phyloP scores from a whole-genome alignment of 2,797 vertebrate genomes.

The Mormyrus hasselquistii region DNA sequence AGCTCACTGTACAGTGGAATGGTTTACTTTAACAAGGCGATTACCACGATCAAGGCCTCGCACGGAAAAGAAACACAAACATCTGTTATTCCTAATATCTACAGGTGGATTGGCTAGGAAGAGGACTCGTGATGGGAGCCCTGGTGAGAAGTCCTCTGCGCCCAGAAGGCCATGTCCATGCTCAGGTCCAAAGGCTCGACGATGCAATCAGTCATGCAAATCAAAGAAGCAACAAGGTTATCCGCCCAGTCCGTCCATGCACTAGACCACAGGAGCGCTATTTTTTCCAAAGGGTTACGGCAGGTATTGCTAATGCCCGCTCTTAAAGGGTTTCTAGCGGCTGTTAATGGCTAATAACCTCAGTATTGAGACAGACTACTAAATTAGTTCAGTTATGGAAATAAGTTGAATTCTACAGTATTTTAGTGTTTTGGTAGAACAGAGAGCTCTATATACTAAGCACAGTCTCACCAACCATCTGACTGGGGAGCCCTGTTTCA shows the following conservation, averaged over 20 bases:
- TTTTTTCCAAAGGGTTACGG: not conserved
- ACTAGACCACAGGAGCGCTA: not conserved
- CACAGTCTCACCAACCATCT: not conserved
- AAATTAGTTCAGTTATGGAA: constrained; percentile 12
- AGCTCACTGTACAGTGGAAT: constrained; percentile 2
- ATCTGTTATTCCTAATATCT: not conserved
- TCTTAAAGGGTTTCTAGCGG: not conserved
- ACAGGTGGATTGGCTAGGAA: not conserved
- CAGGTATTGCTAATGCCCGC: not conserved
- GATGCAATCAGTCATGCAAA: constrained; percentile 4
- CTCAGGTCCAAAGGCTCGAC: not conserved
- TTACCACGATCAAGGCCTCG: not conserved
- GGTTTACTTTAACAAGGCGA: constrained; percentile 5
- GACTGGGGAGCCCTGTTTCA: not conserved
- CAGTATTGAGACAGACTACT: constrained; percentile 10
- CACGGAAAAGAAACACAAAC: constrained; percentile 8
- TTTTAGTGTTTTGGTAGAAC: not conserved
- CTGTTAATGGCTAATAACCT: not conserved
- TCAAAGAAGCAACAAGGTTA: not conserved
- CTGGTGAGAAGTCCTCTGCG: not conserved
- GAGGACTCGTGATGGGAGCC: not conserved
- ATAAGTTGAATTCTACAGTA: not conserved
- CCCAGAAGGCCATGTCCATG: not conserved
- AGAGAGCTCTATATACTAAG: not conserved
- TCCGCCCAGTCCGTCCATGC: not conserved